Percentiles rank a stretch among this genome's conserved stretches.
Evolutionary conservation across 2,113 vertebrate species (phyloP).

Genomic region (Typhlomys cinereus): DNA sequence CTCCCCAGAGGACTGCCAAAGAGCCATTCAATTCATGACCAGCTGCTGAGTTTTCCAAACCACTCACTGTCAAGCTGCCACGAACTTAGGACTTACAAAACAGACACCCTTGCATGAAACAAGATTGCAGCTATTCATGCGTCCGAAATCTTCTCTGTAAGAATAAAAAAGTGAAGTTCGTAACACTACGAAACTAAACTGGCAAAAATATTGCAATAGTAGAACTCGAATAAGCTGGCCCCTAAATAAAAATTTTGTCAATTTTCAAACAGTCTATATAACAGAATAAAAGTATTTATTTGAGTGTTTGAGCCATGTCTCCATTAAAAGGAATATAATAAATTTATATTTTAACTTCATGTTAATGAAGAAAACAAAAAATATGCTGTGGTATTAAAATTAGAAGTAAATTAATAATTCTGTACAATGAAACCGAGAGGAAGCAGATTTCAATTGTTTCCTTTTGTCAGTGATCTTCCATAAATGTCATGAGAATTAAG

Average conservation of each 20-base stretch:
- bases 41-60: background rate
- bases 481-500: background rate
- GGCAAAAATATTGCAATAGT: conserved; percentile 2
- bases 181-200: conserved; percentile 27
- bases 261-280: conserved; percentile 6
- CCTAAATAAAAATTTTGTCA: conserved; percentile 16
- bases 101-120: background rate
- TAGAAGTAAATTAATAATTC: background rate
- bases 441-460: conserved; percentile 22
- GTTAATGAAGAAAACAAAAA: background rate
- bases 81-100: conserved; percentile 2
- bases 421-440: background rate
- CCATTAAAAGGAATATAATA: background rate
- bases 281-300: background rate
- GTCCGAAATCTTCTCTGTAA: conserved; percentile 14
- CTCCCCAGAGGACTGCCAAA: background rate
- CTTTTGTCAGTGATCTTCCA: background rate
- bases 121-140: background rate
- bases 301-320: background rate
- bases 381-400: background rate
- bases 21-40: conserved; percentile 19
- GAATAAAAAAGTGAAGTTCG: background rate
- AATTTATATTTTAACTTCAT: too few relatives aligned
- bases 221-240: background rate
- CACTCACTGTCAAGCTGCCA: background rate